A percentile compares a stretch with the other conserved stretches of the same genome.
Conservation (phyloP, 2,797 vertebrate genomes). For the Macropus fuliginosus region DNA sequence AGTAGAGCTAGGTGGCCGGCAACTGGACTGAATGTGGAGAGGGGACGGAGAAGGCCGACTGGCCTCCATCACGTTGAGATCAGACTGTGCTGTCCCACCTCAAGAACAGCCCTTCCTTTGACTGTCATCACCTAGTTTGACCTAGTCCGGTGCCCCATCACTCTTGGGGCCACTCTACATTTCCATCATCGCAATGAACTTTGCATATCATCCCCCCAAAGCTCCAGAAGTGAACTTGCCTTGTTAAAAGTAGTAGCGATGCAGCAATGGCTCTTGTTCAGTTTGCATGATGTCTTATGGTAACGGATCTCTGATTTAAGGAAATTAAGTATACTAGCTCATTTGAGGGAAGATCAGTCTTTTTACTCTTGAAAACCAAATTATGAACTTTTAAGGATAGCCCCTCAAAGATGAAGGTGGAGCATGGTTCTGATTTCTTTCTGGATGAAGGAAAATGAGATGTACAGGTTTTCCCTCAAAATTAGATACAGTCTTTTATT, state of each 20-base stretch:
- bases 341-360: background rate
- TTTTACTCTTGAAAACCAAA: conserved; percentile 17
- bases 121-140: conserved; percentile 20
- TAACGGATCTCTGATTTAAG: conserved; percentile 49
- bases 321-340: conserved; percentile 32
- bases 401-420: conserved; percentile 46
- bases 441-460: conserved; percentile 42
- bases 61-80: background rate
- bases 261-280: conserved; percentile 33
- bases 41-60: conserved; percentile 34
- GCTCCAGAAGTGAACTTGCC: conserved; percentile 3
- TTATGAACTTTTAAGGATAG: conserved; percentile 39
- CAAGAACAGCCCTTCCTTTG: background rate
- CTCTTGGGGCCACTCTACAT: conserved; percentile 13
- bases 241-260: conserved; percentile 48
- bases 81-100: background rate
- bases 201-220: conserved; percentile 29
- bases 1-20: conserved; percentile 40
- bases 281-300: conserved; percentile 27
- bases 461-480: conserved; percentile 10
- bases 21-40: conserved; percentile 33
- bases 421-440: conserved; percentile 20
- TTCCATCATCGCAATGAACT: conserved; percentile 23
- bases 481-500: conserved; percentile 21
- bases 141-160: conserved; percentile 11